Conservation (phyloP, 92 coral and sea anemone genomes). For the Metridium senile region DNA sequence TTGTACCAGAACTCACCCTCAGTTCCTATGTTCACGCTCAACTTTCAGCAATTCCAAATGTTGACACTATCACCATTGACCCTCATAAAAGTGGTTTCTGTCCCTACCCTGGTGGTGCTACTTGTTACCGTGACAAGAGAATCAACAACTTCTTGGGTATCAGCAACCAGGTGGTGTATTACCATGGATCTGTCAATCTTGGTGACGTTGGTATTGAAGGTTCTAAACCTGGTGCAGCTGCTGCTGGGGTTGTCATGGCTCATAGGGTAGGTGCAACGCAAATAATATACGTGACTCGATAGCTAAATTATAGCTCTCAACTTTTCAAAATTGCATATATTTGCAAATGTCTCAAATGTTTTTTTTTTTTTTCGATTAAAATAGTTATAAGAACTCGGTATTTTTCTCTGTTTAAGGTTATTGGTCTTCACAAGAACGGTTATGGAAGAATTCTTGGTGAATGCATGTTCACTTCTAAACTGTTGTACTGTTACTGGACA, state of each 20-base stretch:
- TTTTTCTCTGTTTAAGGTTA: conserved; percentile 48
- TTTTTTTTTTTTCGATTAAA: no score
- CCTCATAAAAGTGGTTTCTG: conserved; percentile 95
- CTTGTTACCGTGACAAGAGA: conserved; percentile 78
- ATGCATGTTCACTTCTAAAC: conserved; percentile 83
- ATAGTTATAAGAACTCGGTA: no score
- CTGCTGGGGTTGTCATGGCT: conserved; percentile 82
- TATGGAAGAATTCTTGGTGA: conserved; percentile 88
- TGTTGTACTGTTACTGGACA: conserved; percentile 82
- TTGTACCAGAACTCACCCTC: conserved; percentile 69
- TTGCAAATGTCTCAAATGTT: no score
- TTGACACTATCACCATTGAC: conserved; percentile 89
- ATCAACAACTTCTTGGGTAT: conserved; percentile 78
- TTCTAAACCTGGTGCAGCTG: conserved; percentile 97
- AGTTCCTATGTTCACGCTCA: conserved; percentile 60
- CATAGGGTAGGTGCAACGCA: conserved; percentile 92
- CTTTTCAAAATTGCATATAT: no score
- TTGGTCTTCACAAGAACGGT: conserved; percentile 83
- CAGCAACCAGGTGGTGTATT: conserved; percentile 70
- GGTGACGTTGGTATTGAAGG: conserved; percentile 81
- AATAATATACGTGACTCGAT: no score
- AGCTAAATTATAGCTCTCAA: no score
- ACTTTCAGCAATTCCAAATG: conserved; percentile 52
- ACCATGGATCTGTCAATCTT: conserved; percentile 63
- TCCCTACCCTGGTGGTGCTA: conserved; percentile 86